Conservation (phyloP, 1,140 invertebrate species). For the Manduca sexta region DNA sequence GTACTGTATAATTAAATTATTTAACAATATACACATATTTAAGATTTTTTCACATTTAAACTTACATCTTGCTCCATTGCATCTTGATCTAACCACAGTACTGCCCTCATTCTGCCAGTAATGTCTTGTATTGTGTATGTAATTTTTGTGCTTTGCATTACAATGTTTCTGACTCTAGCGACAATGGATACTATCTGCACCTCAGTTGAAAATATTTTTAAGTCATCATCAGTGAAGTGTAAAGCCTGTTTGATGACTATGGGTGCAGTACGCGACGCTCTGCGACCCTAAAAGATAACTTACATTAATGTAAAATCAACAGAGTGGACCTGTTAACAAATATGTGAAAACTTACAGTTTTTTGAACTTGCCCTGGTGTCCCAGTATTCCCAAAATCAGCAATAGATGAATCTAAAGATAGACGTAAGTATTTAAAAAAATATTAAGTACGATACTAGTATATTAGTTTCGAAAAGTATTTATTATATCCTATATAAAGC, state of each 20-base stretch:
- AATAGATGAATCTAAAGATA: too few species aligned
- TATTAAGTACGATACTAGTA: too few species aligned
- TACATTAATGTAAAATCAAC: too few species aligned
- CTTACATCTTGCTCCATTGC: conserved; percentile 66
- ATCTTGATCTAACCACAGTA: conserved; percentile 74
- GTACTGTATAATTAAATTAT: not conserved
- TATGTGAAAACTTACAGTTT: conserved; percentile 45
- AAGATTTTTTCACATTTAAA: not conserved
- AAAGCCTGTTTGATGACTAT: conserved; percentile 76
- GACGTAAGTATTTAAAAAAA: too few species aligned
- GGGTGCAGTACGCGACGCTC: conserved; percentile 70
- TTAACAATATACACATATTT: not conserved
- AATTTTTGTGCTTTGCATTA: conserved; percentile 76
- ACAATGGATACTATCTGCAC: conserved; percentile 74
- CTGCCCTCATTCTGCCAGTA: conserved; percentile 74
- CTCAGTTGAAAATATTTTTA: conserved; percentile 73
- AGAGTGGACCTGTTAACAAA: not conserved
- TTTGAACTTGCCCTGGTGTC: conserved; percentile 62
- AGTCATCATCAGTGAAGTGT: conserved; percentile 72
- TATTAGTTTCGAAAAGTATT: too few species aligned
- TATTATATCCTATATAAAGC: too few species aligned
- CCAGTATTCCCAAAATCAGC: conserved; percentile 56
- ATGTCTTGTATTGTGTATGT: conserved; percentile 78
- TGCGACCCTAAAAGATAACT: conserved; percentile 38
- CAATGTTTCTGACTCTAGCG: conserved; percentile 74